A percentile compares a stretch with the other conserved stretches of the same genome.
Conservation (phyloP, 1,140 invertebrate species). For the Amphibalanus amphitrite region DNA sequence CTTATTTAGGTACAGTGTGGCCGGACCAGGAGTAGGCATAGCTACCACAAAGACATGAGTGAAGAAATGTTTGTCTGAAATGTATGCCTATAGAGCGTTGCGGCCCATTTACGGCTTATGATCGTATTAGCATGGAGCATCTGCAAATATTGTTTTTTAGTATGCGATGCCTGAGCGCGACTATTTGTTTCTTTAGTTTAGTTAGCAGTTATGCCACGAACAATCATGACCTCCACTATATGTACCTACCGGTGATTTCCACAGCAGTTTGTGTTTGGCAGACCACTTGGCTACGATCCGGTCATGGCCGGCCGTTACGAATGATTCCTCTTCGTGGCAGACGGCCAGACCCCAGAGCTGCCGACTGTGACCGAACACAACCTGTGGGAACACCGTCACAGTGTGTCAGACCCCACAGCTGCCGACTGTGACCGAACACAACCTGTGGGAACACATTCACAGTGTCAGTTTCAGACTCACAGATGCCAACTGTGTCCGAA, state of each 20-base stretch:
- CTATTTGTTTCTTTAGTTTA: too few relatives aligned
- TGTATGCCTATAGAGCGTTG: too few relatives aligned
- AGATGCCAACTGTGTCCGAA: constrained; percentile 80
- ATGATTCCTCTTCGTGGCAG: constrained; percentile 76
- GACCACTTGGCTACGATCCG: constrained; percentile 79
- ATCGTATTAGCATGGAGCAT: too few relatives aligned
- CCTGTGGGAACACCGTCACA: constrained; percentile 30
- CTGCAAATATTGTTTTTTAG: too few relatives aligned
- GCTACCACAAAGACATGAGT: too few relatives aligned
- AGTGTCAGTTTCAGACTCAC: constrained; percentile 46
- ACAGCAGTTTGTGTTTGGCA: constrained; percentile 55
- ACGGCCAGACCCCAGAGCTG: constrained; percentile 77
- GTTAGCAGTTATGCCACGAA: too few relatives aligned
- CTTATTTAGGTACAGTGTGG: constrained; percentile 6
- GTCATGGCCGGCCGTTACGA: constrained; percentile 82
- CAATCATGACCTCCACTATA: too few relatives aligned
- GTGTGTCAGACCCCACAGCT: constrained; percentile 64
- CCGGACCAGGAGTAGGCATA: too few relatives aligned
- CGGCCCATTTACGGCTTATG: too few relatives aligned
- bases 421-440: constrained; percentile 76
- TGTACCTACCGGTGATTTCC: constrained; percentile 65
- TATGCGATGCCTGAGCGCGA: too few relatives aligned
- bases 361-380: constrained; percentile 77
- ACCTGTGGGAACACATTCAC: constrained; percentile 36
- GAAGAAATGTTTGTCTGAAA: too few relatives aligned